A percentile compares a stretch with the other conserved stretches of the same genome.
phyloP scores from a whole-genome alignment of 2,113 vertebrate species.

The Entomyzon cyanotis region DNA sequence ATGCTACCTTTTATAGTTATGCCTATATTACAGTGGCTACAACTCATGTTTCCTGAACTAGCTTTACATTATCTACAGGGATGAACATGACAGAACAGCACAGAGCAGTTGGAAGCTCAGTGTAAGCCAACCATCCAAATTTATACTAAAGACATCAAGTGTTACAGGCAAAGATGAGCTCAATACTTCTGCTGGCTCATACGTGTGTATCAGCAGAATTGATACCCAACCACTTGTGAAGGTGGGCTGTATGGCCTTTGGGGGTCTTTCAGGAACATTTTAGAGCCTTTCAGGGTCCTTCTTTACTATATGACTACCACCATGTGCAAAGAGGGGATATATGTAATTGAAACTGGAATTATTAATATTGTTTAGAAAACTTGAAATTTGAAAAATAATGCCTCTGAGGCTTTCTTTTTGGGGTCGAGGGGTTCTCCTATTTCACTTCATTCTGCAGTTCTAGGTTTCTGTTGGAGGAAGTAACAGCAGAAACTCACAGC shows the following conservation, averaged over 20 bases:
- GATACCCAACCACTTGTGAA: background rate
- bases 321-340: background rate
- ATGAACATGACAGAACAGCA: background rate
- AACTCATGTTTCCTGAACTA: background rate
- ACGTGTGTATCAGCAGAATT: background rate
- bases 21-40: background rate
- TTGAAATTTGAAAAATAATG: background rate
- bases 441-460: background rate
- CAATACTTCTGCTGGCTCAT: background rate
- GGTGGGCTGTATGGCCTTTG: background rate
- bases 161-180: background rate
- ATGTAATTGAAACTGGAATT: background rate
- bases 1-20: background rate
- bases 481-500: background rate
- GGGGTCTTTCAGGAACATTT: background rate
- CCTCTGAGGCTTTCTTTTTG: background rate
- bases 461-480: background rate
- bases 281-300: background rate
- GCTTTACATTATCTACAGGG: background rate
- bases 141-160: background rate
- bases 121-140: background rate
- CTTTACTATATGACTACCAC: background rate
- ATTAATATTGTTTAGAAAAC: background rate
- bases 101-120: background rate
- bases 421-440: background rate